Conservation (phyloP, 2,113 vertebrate species). For the Morone saxatilis region DNA sequence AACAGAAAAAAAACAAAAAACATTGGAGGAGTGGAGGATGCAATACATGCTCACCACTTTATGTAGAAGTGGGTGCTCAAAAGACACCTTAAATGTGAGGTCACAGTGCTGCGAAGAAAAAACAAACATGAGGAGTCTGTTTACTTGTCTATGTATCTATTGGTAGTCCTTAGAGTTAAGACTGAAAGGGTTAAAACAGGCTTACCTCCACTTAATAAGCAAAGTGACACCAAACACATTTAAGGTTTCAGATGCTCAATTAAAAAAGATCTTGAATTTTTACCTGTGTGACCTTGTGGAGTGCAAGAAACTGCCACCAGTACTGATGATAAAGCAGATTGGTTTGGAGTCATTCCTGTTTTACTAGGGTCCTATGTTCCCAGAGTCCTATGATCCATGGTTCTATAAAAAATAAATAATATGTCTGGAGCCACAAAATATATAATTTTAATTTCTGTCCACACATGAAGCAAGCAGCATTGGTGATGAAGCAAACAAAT, state of each 20-base stretch:
- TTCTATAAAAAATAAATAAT: no score
- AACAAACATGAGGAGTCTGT: neutral
- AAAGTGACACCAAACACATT: neutral
- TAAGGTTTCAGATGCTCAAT: neutral
- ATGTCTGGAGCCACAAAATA: no score
- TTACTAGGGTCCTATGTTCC: no score
- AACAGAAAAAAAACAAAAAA: neutral
- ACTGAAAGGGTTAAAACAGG: neutral
- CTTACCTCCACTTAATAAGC: neutral
- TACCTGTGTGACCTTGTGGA: conserved; percentile 11
- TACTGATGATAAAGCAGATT: neutral
- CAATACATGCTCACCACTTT: neutral
- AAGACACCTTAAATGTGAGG: neutral
- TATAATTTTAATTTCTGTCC: no score
- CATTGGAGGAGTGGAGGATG: neutral
- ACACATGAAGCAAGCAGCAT: no score
- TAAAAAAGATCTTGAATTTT: neutral
- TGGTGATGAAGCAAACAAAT: no score
- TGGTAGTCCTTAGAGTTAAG: neutral
- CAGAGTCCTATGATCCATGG: no score
- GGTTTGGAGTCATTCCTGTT: neutral
- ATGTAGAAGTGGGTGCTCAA: neutral
- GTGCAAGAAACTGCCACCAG: neutral
- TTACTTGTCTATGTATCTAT: neutral
- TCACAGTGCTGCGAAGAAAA: neutral